phyloP scores from a whole-genome alignment of 2,113 vertebrate species.

The Planiliza haematocheilus region DNA sequence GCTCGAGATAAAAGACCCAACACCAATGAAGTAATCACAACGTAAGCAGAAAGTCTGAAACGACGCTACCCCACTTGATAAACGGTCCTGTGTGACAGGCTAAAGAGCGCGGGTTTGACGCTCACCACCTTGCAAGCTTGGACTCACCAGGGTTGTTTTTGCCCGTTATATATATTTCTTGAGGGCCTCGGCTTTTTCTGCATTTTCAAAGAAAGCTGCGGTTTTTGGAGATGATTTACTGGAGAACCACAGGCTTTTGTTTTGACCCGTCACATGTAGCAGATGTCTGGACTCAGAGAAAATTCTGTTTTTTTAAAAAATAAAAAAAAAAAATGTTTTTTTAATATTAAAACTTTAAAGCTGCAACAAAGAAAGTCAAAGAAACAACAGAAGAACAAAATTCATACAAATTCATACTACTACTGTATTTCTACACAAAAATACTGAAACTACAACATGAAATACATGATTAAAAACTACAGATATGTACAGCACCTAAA shows the following conservation, averaged over 20 bases:
- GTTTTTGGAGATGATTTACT: not conserved
- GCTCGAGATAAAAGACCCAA: conserved; percentile 40
- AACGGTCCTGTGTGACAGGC: conserved; percentile 2
- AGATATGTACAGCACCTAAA: no score
- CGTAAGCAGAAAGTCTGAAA: conserved; percentile 16
- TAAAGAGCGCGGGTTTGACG: conserved; percentile 27
- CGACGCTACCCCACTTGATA: conserved; percentile 14
- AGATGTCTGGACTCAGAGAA: conserved; percentile 10
- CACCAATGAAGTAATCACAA: conserved; percentile 28
- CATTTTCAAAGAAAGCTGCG: not conserved
- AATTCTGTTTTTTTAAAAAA: no score
- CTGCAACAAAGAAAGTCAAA: no score
- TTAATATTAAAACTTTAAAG: no score
- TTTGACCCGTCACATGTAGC: conserved; percentile 26
- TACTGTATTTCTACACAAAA: no score
- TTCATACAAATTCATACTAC: no score
- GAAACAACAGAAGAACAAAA: no score
- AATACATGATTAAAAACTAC: no score
- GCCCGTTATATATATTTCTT: not conserved
- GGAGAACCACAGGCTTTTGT: conserved; percentile 24
- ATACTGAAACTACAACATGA: no score
- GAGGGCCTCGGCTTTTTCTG: not conserved
- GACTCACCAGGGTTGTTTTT: not conserved
- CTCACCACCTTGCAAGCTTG: conserved; percentile 24
- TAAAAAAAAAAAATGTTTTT: no score